Percentiles rank a stretch among this genome's conserved stretches.
phyloP scores from a whole-genome alignment of 2,113 vertebrate genomes.

The Glaucomys volans region DNA sequence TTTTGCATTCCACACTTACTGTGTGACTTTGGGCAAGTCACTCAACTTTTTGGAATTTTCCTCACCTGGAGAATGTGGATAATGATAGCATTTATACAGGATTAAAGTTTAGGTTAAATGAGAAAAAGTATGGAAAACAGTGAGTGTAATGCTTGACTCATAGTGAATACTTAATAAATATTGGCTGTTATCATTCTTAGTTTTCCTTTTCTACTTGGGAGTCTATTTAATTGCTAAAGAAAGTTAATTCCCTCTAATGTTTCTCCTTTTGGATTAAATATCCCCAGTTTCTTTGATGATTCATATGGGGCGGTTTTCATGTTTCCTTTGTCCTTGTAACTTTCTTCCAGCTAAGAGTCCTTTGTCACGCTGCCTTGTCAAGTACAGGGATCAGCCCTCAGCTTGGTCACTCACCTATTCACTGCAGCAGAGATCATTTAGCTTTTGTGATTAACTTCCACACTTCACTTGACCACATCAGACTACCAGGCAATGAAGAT shows the following conservation, averaged over 20 bases:
- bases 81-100: background rate
- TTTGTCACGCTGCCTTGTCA: background rate
- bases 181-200: too few relatives aligned
- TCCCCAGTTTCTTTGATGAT: background rate
- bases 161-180: background rate
- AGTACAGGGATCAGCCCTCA: background rate
- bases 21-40: background rate
- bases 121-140: background rate
- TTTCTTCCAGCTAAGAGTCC: background rate
- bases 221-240: background rate
- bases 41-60: background rate
- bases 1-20: background rate
- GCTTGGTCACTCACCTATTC: background rate
- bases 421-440: background rate
- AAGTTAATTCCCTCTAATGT: background rate
- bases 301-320: too few relatives aligned
- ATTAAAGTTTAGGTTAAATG: background rate
- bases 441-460: background rate
- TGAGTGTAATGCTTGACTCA: background rate
- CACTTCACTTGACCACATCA: background rate
- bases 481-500: background rate
- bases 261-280: background rate
- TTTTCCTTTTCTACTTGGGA: background rate
- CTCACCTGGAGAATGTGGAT: background rate
- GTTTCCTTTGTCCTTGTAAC: background rate